Evolutionary conservation across 2,888 invertebrate species (phyloP).

Genomic region (Galerucella pusilla): DNA sequence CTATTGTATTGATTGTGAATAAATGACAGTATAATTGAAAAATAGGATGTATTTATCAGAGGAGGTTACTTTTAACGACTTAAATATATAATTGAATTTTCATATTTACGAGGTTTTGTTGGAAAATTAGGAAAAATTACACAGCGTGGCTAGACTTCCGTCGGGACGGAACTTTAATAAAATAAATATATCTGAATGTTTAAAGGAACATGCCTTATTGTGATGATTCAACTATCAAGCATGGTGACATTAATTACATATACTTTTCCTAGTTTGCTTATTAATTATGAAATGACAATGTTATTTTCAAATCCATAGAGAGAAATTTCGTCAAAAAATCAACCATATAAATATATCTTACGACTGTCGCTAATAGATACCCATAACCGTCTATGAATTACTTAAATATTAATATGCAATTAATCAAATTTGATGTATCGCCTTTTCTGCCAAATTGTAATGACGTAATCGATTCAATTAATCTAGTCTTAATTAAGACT

Average conservation of each 20-base stretch:
- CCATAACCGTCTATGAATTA: conserved; percentile 15
- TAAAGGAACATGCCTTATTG: too few relatives aligned
- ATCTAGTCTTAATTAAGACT: conserved; percentile 32
- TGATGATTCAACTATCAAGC: too few relatives aligned
- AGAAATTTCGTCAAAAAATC: background rate
- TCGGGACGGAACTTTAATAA: too few relatives aligned
- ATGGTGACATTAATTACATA: too few relatives aligned
- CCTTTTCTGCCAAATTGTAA: conserved; percentile 34
- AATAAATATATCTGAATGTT: too few relatives aligned
- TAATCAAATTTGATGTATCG: conserved; percentile 38
- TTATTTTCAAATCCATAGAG: background rate
- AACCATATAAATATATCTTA: background rate
- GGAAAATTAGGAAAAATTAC: background rate
- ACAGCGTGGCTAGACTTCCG: too few relatives aligned
- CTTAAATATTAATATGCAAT: conserved; percentile 35
- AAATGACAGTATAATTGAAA: background rate
- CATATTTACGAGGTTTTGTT: background rate
- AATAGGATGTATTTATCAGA: conserved; percentile 44
- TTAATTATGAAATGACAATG: background rate
- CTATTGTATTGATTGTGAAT: background rate
- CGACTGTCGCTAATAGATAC: conserved; percentile 16
- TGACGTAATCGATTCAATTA: conserved; percentile 29
- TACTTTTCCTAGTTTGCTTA: too few relatives aligned
- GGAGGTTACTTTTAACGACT: background rate
- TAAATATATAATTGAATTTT: background rate